Evolutionary conservation across 2,113 vertebrate species (phyloP).

Genomic region (Tragelaphus imberbis): DNA sequence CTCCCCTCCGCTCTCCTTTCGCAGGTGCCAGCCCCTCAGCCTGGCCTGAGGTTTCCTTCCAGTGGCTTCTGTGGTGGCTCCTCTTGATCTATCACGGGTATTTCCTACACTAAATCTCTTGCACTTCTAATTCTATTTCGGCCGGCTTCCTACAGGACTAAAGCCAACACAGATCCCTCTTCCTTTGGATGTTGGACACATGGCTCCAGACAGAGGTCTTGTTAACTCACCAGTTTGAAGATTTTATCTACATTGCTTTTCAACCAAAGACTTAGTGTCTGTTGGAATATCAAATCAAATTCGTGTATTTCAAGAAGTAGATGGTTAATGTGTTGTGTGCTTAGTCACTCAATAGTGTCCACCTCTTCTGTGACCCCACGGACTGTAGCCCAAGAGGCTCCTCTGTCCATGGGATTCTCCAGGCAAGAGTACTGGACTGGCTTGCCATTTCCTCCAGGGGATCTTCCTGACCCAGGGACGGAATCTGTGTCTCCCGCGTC

Average conservation of each 20-base stretch:
- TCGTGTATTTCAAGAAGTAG: neutral
- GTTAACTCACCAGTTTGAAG: neutral
- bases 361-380: neutral
- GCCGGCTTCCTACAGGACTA: neutral
- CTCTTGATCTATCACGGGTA: neutral
- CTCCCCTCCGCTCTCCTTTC: neutral
- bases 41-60: neutral
- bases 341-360: fast-evolving
- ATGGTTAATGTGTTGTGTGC: neutral
- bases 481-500: neutral
- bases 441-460: neutral
- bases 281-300: neutral
- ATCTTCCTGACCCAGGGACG: neutral
- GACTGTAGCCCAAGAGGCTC: neutral
- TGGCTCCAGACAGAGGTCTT: neutral
- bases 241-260: neutral
- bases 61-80: neutral
- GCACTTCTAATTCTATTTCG: neutral
- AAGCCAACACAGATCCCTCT: neutral
- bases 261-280: neutral
- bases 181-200: neutral
- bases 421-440: neutral
- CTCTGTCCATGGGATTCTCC: neutral
- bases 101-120: neutral
- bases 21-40: neutral